Percentiles rank a stretch among this genome's conserved stretches.
Evolutionary conservation across 2,113 vertebrate genomes (phyloP).

Genomic region (Propithecus coquereli): DNA sequence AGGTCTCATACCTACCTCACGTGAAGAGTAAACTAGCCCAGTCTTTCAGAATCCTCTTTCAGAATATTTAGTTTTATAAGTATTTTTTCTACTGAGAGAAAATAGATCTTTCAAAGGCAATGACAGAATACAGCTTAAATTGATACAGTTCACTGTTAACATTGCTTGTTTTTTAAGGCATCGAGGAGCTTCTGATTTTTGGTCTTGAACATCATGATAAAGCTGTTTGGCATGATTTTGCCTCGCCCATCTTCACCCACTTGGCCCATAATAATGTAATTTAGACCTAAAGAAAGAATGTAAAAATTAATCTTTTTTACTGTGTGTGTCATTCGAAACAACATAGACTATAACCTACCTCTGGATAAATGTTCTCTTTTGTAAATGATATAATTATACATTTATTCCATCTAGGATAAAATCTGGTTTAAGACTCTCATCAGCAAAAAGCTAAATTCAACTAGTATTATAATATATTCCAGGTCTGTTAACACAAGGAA

Average conservation of each 20-base stretch:
- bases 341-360: neutral
- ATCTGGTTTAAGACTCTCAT: neutral
- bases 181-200: slow-evolving; percentile 94
- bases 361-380: neutral
- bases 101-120: slow-evolving; percentile 49
- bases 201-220: slow-evolving; percentile 93
- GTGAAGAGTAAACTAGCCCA: neutral
- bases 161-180: slow-evolving; percentile 91
- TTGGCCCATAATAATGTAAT: slow-evolving; percentile 98
- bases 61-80: slow-evolving; percentile 7
- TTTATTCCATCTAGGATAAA: neutral
- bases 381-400: neutral
- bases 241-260: slow-evolving; percentile 93
- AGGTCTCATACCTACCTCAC: neutral
- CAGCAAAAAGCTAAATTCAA: neutral
- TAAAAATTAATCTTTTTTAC: slow-evolving; percentile 4
- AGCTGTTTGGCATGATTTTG: slow-evolving; percentile 92
- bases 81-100: slow-evolving; percentile 30
- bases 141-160: slow-evolving; percentile 80
- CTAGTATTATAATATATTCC: neutral
- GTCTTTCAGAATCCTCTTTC: slow-evolving; percentile 28
- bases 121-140: slow-evolving; percentile 38
- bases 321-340: neutral
- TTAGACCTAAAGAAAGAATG: slow-evolving; percentile 88
- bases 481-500: neutral